phyloP scores from a whole-genome alignment of 2,888 invertebrate species.

The Athalia cordata region DNA sequence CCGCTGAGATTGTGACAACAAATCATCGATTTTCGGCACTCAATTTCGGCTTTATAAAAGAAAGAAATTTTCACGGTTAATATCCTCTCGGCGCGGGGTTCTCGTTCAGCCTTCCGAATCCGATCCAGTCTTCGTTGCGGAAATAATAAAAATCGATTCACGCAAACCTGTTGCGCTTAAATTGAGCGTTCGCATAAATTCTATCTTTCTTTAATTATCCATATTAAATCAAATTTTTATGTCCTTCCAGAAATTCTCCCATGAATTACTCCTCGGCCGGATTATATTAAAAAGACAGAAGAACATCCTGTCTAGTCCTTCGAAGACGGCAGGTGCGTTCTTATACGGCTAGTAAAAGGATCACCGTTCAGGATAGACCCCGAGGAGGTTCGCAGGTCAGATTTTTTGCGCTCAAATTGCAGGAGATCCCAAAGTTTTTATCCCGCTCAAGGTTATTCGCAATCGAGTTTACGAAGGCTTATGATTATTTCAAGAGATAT shows the following conservation, averaged over 20 bases:
- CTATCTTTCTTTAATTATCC: not conserved
- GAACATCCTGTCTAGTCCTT: conserved; percentile 50
- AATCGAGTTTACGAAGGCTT: conserved; percentile 7
- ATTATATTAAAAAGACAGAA: conserved; percentile 50
- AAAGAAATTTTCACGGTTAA: conserved; percentile 34
- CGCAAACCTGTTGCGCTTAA: too few species aligned
- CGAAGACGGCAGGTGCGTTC: conserved; percentile 51
- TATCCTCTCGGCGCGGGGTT: not conserved
- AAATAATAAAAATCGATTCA: not conserved
- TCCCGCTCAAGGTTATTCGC: conserved; percentile 8
- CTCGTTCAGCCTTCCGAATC: not conserved
- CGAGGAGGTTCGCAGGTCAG: conserved; percentile 49
- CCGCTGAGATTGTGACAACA: conserved; percentile 61
- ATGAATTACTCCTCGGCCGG: conserved; percentile 1
- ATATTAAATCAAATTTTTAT: not conserved
- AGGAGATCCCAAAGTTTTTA: conserved; percentile 33
- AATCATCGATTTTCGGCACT: conserved; percentile 64
- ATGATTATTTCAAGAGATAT: conserved; percentile 48
- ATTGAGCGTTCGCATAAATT: too few species aligned
- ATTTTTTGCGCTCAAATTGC: conserved; percentile 48
- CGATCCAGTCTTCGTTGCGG: not conserved
- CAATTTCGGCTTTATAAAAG: conserved; percentile 25
- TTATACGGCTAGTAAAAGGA: not conserved
- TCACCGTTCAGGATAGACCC: conserved; percentile 40
- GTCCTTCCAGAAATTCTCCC: not conserved